These are phyloP conservation scores for Dione juno DNA, from an alignment of 2,888 invertebrate genomes.

Conservation along the genomic window DNA sequence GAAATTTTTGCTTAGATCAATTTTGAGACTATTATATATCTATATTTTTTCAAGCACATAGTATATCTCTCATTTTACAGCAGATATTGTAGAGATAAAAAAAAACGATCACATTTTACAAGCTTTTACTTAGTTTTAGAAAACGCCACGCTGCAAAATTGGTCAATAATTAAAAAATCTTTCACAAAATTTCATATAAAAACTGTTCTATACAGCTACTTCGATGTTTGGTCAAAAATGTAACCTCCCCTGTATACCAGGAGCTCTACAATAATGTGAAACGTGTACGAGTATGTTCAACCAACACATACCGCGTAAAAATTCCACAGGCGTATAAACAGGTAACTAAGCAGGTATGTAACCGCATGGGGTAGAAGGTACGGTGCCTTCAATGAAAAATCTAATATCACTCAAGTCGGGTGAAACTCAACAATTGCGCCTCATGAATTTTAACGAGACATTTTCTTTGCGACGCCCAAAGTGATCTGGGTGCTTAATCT, in stretches of 20 bases:
- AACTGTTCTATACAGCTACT: not conserved
- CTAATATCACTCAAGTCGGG: constrained; percentile 70
- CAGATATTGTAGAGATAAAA: not conserved
- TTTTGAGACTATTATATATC: not conserved
- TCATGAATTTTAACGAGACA: constrained; percentile 77
- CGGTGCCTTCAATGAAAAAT: constrained; percentile 55
- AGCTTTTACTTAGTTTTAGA: not conserved
- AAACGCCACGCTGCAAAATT: constrained; percentile 2
- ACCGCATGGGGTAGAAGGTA: constrained; percentile 40
- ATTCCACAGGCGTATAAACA: constrained; percentile 38
- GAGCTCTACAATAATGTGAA: constrained; percentile 7
- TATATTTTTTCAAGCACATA: not conserved
- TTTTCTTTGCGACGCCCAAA: constrained; percentile 67
- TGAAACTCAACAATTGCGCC: constrained; percentile 67
- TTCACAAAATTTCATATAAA: constrained; percentile 6
- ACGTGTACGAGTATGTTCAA: constrained; percentile 5
- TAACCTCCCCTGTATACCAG: not conserved
- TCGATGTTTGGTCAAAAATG: constrained; percentile 3
- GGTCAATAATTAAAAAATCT: not conserved
- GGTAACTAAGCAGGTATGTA: constrained; percentile 37
- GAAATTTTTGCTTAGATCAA: no score
- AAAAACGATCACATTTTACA: not conserved
- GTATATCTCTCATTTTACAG: not conserved
- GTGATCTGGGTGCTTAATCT: constrained; percentile 60
- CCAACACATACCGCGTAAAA: constrained; percentile 32